phyloP scores from a whole-genome alignment of 2,888 invertebrate species.

The Ferrisia virgata region DNA sequence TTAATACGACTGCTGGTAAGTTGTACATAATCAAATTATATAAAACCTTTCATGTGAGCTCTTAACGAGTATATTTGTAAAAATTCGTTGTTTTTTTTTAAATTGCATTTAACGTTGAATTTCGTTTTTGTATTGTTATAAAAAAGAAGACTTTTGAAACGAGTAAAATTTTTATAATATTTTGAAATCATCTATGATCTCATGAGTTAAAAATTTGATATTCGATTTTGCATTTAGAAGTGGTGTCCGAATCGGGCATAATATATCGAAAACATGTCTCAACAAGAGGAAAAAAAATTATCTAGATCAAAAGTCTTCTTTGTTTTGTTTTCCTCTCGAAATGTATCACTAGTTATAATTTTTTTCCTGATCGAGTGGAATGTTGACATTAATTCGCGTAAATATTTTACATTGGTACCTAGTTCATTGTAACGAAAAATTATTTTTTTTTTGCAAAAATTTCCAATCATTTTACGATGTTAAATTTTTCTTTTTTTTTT shows the following conservation, averaged over 20 bases:
- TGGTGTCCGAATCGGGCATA: neutral
- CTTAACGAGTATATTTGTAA: neutral
- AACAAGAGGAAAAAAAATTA: neutral
- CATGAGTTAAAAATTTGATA: neutral
- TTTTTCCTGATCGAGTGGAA: constrained; percentile 8
- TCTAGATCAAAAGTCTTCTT: neutral
- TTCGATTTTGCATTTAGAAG: neutral
- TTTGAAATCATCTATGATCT: neutral
- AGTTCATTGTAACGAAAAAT: neutral
- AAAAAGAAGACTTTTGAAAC: neutral
- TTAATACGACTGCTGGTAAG: constrained; percentile 3
- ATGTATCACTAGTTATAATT: neutral
- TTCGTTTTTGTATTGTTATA: neutral
- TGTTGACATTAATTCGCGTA: neutral
- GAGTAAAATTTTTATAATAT: neutral
- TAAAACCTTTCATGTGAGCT: neutral
- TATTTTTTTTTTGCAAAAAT: neutral
- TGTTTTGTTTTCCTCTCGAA: neutral
- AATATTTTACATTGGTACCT: neutral
- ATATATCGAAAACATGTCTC: neutral
- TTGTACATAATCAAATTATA: constrained; percentile 28
- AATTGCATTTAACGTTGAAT: constrained; percentile 6
- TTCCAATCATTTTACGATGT: neutral
- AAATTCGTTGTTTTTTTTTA: neutral
- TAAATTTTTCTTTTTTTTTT: neutral